A percentile compares a stretch with the other conserved stretches of the same genome.
phyloP scores from a whole-genome alignment of 2,797 vertebrate species.

The Limnodromus scolopaceus region DNA sequence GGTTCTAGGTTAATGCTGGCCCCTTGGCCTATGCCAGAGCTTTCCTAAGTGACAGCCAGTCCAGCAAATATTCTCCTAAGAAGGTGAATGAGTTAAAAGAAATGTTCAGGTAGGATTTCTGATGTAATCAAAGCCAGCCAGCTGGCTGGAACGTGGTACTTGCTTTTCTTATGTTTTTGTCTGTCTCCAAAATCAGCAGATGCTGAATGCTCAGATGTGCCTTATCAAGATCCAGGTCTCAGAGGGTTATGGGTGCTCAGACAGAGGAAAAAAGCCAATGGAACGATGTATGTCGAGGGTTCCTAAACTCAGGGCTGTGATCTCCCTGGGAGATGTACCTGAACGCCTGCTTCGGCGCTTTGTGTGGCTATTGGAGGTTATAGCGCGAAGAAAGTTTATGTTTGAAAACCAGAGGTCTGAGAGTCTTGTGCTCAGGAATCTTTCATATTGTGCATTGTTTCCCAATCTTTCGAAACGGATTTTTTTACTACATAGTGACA shows the following conservation, averaged over 20 bases:
- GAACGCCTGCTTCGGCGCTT: background rate
- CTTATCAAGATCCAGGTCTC: background rate
- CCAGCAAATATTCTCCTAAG: conserved; percentile 85
- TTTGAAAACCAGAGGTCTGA: background rate
- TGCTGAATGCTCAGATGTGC: background rate
- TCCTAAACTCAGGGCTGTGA: background rate
- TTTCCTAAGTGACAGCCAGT: conserved; percentile 90
- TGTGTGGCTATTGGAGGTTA: background rate
- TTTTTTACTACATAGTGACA: background rate
- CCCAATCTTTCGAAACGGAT: background rate
- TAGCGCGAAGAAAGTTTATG: background rate
- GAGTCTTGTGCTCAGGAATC: background rate
- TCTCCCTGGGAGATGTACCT: background rate
- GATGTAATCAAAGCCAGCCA: background rate
- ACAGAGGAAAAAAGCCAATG: background rate
- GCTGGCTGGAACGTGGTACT: background rate
- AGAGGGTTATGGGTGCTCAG: background rate
- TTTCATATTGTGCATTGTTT: background rate
- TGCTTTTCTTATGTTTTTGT: background rate
- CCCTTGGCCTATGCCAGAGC: conserved; percentile 96
- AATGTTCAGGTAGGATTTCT: conserved; percentile 88
- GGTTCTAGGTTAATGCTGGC: conserved; percentile 92
- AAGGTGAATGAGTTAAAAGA: conserved; percentile 95
- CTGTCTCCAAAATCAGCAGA: background rate
- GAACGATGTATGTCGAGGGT: background rate